Base-by-base conservation (phyloP, 2,888 invertebrate genomes). In the Tyria jacobaeae region DNA sequence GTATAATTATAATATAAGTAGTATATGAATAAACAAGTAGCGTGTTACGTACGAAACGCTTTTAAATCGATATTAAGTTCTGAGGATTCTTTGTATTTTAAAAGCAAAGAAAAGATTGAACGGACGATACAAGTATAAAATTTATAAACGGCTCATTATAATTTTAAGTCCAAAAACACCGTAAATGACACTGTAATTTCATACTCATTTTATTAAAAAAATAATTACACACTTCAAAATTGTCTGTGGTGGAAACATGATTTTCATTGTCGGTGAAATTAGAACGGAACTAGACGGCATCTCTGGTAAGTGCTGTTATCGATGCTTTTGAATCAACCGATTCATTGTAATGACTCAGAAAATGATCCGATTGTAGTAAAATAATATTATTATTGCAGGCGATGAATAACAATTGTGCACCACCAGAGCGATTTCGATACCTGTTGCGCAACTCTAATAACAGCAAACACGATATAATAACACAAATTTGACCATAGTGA, bases 341-440 rank as follows among this genome's bases (percentile, higher is more conserved):
- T 76, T 79, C 75, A 77, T 75, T 75, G 75, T 82, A 80, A 83
- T 82, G 67, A 75, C 68, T 71, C 66, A 77, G 81, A 77, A 76
- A 80, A 79, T 78, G 73, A 79, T 78, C 74, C 68, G 75, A 76
- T 83, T 73, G 74, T 68, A 73, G 68, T 75, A 77, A 76, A 78
- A 81, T 83, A 81, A 78, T 78, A 75, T 66, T 78, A 76, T 81
- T 78, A 71, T 66, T 68, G 73, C 66, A 76, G 68, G 64, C 78
- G 79, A 80, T 80, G 77, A 77, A 79, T 81, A 82, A 70, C 71
- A 65, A 73, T 81, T 84, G 80, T 79, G 75, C 79, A 81, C 75
- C 62, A 77, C 72, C 62, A 59, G 71, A 52, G 60, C 64, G 65
- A 71, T 81, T 79, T 85, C 75, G 64, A 73, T 80, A 74, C 74